Base-by-base conservation (phyloP, 2,113 vertebrate species). In the Poecilia latipinna region DNA sequence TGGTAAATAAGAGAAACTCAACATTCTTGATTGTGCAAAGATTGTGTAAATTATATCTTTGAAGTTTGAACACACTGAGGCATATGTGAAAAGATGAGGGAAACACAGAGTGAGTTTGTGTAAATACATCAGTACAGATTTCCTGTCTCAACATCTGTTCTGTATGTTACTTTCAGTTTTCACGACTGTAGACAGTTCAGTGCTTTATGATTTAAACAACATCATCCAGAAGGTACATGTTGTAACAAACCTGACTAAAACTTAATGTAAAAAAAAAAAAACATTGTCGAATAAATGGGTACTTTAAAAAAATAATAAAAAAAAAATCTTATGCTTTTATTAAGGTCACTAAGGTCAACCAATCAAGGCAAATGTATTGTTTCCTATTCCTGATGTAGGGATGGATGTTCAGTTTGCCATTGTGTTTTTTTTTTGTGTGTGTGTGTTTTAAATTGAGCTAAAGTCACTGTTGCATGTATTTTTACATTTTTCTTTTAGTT, bases 41-140 rank as follows among this genome's bases (percentile, higher is more conserved):
- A 66, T 48, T 64, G 44, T 12, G 17, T 26, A 26, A 13, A 68
- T 63, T 8, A 39, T 62, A 68, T 65, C 60, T 64, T 65, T 74
- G 24, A 2, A 64, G 37, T 44, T 19, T 66, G 66, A 24, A 70
- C 13, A 42, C 26, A 71, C 22, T 33, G 28, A n/a, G 26, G n/a
- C 28, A 22, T 29, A 62, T 57, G 63, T 65, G 62, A 65, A 74
- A 51, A 73, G 57, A 75, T 26, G 6, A 15, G 22, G 4, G 29
- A 72, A 48, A 15, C n/a, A 66, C 11, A 35, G 17, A 74, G 39
- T 12, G 29, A 33, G 17, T 62, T 68, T 8, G 39, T 37, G 8
- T 48, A 57, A 68, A 75, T 35, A 31, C 8, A 8, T 11, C 12
- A 62, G 29, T 66, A 44, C 12, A 61, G 1, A 74, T 54, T 32